These are phyloP conservation scores for Poeciliopsis prolifica DNA, from an alignment of 2,113 vertebrate genomes.

Conservation along the genomic window DNA sequence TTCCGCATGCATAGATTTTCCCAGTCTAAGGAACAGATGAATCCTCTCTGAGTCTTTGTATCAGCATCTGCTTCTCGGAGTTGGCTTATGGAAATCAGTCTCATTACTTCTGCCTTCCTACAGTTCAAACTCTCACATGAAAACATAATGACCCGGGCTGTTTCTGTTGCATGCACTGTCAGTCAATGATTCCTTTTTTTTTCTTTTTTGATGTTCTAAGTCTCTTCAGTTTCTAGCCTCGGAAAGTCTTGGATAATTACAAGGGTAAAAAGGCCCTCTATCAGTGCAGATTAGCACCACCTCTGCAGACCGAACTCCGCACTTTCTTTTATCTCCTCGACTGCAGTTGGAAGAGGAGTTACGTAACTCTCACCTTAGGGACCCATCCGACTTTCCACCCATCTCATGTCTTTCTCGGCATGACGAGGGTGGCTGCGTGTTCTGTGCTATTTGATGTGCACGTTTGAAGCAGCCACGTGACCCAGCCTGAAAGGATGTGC, in stretches of 20 bases:
- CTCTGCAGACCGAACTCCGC: constrained; percentile 68
- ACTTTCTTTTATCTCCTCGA: constrained; percentile 74
- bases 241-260: constrained; percentile 72
- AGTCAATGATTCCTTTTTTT: constrained; percentile 44
- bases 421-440: constrained; percentile 59
- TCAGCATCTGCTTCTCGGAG: constrained; percentile 39
- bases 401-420: constrained; percentile 67
- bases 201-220: constrained; percentile 50
- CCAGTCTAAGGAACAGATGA: constrained; percentile 37
- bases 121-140: constrained; percentile 51
- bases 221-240: constrained; percentile 53
- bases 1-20: constrained; percentile 46
- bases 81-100: constrained; percentile 58
- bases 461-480: constrained; percentile 65
- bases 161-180: constrained; percentile 63
- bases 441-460: constrained; percentile 69
- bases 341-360: constrained; percentile 65
- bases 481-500: constrained; percentile 55
- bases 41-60: constrained; percentile 32
- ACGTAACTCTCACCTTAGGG: constrained; percentile 71
- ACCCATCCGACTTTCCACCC: constrained; percentile 71
- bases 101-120: constrained; percentile 56
- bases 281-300: constrained; percentile 74
- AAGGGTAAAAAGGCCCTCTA: constrained; percentile 58
- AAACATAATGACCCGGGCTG: constrained; percentile 67